Conservation (phyloP, 2,797 vertebrate species). For the Coendou prehensilis region DNA sequence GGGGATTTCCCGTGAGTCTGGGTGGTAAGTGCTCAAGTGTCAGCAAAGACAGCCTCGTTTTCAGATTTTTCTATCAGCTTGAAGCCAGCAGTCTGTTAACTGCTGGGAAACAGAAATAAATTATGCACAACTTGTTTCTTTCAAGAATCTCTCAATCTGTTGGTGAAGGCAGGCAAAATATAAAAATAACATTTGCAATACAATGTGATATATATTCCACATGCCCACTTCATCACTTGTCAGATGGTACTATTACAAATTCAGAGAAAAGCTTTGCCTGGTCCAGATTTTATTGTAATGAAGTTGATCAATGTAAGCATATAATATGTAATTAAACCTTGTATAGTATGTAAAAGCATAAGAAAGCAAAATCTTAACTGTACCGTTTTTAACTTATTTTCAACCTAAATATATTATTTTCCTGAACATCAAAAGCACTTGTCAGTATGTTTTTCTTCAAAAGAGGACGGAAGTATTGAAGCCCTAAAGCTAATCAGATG, state of each 20-base stretch:
- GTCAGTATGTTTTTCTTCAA: background rate
- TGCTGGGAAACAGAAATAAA: constrained; percentile 61
- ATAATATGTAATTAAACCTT: background rate
- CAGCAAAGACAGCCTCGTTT: background rate
- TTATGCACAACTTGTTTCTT: constrained; percentile 54
- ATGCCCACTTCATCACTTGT: background rate
- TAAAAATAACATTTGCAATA: constrained; percentile 15
- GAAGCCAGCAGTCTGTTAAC: constrained; percentile 23
- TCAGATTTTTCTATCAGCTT: constrained; percentile 36
- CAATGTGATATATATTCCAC: background rate
- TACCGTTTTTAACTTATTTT: background rate
- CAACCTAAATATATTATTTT: constrained; percentile 4
- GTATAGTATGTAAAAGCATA: background rate
- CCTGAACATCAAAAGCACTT: background rate
- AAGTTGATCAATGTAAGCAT: constrained; percentile 11
- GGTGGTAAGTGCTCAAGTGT: background rate
- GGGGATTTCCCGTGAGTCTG: background rate
- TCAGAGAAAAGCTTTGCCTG: background rate
- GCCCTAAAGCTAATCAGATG: background rate
- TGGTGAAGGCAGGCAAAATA: constrained; percentile 57
- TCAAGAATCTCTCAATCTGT: constrained; percentile 47
- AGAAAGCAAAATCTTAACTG: background rate
- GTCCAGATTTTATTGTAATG: constrained; percentile 40
- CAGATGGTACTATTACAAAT: background rate
- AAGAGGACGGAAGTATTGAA: background rate